A percentile compares a stretch with the other conserved stretches of the same genome.
Conservation (phyloP, 2,888 invertebrate genomes). For the Cancer borealis region DNA sequence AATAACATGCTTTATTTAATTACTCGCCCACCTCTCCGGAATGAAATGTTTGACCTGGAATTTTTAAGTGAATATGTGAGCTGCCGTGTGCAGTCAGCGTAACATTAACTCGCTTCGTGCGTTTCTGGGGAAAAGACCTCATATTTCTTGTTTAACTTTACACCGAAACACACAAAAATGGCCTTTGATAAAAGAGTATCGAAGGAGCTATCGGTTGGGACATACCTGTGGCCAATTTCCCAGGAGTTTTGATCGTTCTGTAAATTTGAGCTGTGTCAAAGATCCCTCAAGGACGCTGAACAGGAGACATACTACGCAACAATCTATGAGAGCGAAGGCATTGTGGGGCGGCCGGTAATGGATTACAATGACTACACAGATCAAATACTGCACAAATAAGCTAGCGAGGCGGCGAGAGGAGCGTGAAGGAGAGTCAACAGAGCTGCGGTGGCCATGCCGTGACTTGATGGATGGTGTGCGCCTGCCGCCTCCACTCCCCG, state of each 20-base stretch:
- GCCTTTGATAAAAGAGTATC: not conserved
- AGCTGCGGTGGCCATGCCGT: not conserved
- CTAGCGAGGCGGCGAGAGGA: not conserved
- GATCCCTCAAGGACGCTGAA: conserved; percentile 33
- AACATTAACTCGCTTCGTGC: not conserved
- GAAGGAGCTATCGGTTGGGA: not conserved
- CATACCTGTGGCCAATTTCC: conserved; percentile 43
- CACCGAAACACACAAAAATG: conserved; percentile 17
- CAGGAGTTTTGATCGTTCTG: not conserved
- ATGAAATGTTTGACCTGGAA: conserved; percentile 33
- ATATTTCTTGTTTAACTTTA: conserved; percentile 49
- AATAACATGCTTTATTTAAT: conserved; percentile 7
- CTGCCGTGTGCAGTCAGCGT: not conserved
- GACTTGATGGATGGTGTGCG: not conserved
- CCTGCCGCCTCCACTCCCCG: not conserved
- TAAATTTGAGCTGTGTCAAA: conserved; percentile 31
- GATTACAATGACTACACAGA: conserved; percentile 51
- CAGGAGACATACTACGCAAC: conserved; percentile 18
- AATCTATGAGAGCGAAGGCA: not conserved
- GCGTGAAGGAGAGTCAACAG: conserved; percentile 23
- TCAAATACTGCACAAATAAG: conserved; percentile 46
- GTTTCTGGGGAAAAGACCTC: not conserved
- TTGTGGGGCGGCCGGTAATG: conserved; percentile 47
- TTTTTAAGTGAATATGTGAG: not conserved
- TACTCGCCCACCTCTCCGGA: not conserved